Evolutionary conservation across 2,888 invertebrate genomes (phyloP), one percentile per base, ranked within the genome.

Genomic region (Trichogramma evanescens): DNA sequence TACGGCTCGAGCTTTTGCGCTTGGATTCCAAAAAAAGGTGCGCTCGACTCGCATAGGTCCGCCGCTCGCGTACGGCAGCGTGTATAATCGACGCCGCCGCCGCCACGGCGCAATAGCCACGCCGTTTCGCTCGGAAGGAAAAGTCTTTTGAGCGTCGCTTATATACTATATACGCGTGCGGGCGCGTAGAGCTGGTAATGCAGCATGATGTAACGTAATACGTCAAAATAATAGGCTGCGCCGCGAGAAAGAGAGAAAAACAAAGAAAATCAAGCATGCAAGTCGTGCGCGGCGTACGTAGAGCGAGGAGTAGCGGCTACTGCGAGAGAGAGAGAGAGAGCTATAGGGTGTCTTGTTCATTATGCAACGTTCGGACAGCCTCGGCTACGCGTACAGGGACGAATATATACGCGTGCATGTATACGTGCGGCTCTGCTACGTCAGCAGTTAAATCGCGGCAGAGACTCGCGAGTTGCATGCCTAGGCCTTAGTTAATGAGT

Each of bases 181-280:
- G n/a, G 43, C 13, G 7, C 53, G 41, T 40, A 56, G 51, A 55
- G 63, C 70, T 63, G 67, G 73, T 71, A 71, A 72, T 71, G 70
- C 70, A 72, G 69, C 71, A 68, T 68, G 71, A 72, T 71, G 74
- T 73, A 72, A 74, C 72, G 71, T 70, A 72, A 74, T 72, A 71
- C 72, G 71, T 70, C 71, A 71, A 71, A 73, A 74, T 74, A 74
- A 74, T 72, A 71, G 74, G 71, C 70, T 70, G 69, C 69, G 70
- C 46, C 38, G 54, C 9, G 52, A 39, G 10, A 8, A 50, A 41
- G 40, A 41, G 39, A 5, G 50, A 43, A 48, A 38, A 42, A 9
- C 44, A 44, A 40, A 51, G 54, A 40, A 41, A 26, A 26, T 26
- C 26, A 2, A 26, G 26, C 26, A 26, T 26, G 26, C 26, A 26